A percentile compares a stretch with the other conserved stretches of the same genome.
Conservation (phyloP, 2,113 vertebrate species). For the Sebastes fasciatus region DNA sequence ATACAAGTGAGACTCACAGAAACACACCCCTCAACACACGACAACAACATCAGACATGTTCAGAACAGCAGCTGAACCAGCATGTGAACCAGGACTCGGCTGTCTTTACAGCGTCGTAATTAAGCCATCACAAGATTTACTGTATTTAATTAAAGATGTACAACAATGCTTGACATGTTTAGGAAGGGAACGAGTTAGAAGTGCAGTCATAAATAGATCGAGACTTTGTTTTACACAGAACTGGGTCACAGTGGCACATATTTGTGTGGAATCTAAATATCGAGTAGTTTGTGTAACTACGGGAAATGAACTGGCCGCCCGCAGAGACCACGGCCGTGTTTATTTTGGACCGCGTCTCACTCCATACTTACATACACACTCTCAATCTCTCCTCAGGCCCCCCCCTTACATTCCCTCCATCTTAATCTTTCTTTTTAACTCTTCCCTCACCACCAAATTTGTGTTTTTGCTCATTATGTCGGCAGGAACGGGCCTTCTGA, state of each 20-base stretch:
- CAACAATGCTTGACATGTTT: constrained; percentile 49
- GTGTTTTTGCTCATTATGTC: not conserved
- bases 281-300: constrained; percentile 70
- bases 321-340: constrained; percentile 74
- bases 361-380: constrained; percentile 37
- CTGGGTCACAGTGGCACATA: constrained; percentile 65
- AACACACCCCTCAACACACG: not conserved
- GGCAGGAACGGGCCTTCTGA: not conserved
- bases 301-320: constrained; percentile 75
- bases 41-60: no score
- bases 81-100: not conserved
- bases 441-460: constrained; percentile 32
- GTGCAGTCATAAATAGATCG: constrained; percentile 22
- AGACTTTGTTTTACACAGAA: constrained; percentile 24
- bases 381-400: constrained; percentile 38
- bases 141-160: constrained; percentile 30
- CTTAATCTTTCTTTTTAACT: constrained; percentile 53
- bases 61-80: not conserved
- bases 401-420: constrained; percentile 22
- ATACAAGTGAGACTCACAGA: constrained; percentile 88
- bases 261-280: constrained; percentile 74
- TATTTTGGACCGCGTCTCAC: constrained; percentile 72
- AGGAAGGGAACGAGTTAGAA: constrained; percentile 20
- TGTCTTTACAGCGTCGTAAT: not conserved
- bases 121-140: constrained; percentile 3